phyloP scores from a whole-genome alignment of 2,113 vertebrate genomes.

The Dolichotis patagonum region DNA sequence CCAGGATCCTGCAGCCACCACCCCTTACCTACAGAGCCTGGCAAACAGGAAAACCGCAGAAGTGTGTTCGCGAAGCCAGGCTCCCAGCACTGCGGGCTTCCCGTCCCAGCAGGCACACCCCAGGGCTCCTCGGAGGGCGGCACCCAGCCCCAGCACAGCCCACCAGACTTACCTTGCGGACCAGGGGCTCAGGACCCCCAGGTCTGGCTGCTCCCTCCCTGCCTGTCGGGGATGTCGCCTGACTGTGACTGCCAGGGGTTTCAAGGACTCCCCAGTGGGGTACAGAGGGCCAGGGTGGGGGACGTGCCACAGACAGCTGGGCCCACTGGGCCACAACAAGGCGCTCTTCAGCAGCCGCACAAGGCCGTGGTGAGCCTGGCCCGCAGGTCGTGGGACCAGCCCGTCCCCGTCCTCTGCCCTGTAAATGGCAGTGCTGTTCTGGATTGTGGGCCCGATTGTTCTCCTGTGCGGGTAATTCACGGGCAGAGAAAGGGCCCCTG shows the following conservation, averaged over 20 bases:
- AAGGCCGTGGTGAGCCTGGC: slow-evolving; percentile 24
- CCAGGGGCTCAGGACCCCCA: neutral
- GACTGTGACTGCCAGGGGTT: neutral
- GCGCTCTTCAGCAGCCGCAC: slow-evolving; percentile 56
- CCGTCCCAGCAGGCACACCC: rapidly evolving
- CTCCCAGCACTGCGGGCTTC: rapidly evolving
- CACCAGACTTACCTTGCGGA: neutral
- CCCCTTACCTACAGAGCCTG: neutral
- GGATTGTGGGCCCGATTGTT: slow-evolving; percentile 46
- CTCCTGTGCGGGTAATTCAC: slow-evolving; percentile 30
- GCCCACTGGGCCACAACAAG: slow-evolving; percentile 54
- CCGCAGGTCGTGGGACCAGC: slow-evolving; percentile 51
- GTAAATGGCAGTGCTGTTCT: slow-evolving; percentile 71
- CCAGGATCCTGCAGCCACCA: neutral
- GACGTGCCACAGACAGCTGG: neutral
- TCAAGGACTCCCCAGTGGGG: neutral
- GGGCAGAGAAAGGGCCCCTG: neutral
- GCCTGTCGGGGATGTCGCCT: neutral
- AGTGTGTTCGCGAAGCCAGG: neutral
- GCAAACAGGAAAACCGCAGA: neutral
- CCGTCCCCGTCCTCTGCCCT: slow-evolving; percentile 59
- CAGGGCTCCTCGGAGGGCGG: neutral
- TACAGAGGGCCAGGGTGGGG: neutral
- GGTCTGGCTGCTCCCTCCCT: rapidly evolving
- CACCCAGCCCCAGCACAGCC: neutral